Base-by-base conservation (phyloP, 2,888 invertebrate genomes). In the Iselma pallidipennis region DNA sequence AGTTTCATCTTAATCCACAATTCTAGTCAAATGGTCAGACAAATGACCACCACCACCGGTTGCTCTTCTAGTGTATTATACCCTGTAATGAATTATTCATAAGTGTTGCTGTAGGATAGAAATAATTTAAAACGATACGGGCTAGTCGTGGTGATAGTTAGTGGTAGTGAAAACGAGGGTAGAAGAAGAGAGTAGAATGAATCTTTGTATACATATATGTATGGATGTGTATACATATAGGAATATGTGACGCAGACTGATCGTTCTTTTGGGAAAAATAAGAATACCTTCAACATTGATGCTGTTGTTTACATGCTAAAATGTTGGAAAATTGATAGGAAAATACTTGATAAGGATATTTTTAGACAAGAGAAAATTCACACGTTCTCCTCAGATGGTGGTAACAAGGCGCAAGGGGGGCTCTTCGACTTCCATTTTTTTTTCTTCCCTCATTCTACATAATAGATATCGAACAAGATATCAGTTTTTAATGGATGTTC, bases 251-350 rank as follows among this genome's bases (percentile, higher is more conserved):
- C 5, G 10, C 10, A 45, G 45, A 45, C 21, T 45, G 45, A 45
- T 45, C 45, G 45, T 45, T 19, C 45, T 45, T 16, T 45, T 21
- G 45, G 45, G 45, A 45, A 21, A 45, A 45, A 45, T 45, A 45
- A 12, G 21, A 45, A 45, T 45, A 45, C 2, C 3, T 45, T 45
- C 21, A 57, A 50, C 19, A 51, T 51, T 53, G 52, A 57, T 51
- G 60, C 53, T 57, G 64, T 64, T 64, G 64, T 64, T 64, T 64
- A 64, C 64, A 64, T 64, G 64, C 52, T 64, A 63, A 59, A 63
- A 63, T 57, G 59, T 59, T 49, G 49, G 57, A 60, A 64, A 64
- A 64, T 64, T 64, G 60, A 64, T 64, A 64, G 64, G 54, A 54
- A 64, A 64, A 60, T 64, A 60, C 54, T 52, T 57, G 63, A 60